A percentile compares a stretch with the other conserved stretches of the same genome.
Conservation (phyloP, 2,888 invertebrate species). For the Andricus curvator region DNA sequence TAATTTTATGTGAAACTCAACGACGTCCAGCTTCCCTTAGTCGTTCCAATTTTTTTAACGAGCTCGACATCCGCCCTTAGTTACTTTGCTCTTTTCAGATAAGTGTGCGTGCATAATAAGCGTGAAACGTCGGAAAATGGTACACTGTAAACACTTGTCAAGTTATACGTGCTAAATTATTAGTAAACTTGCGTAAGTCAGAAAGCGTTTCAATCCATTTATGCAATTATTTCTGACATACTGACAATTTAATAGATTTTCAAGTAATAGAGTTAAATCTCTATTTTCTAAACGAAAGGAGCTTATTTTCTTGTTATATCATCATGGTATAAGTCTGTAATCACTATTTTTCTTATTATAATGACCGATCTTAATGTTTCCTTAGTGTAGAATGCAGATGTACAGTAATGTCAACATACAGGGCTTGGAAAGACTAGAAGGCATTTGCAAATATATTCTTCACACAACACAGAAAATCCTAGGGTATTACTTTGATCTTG, state of each 20-base stretch:
- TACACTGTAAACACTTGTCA: slow-evolving; percentile 41
- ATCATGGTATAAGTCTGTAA: background rate
- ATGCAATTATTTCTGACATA: slow-evolving; percentile 30
- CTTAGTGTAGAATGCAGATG: too few relatives aligned
- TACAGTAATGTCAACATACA: too few relatives aligned
- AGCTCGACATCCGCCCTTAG: slow-evolving; percentile 14
- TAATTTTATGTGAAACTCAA: slow-evolving; percentile 34
- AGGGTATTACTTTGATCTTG: too few relatives aligned
- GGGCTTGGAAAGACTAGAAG: too few relatives aligned
- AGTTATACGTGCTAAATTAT: slow-evolving; percentile 19
- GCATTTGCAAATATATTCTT: too few relatives aligned
- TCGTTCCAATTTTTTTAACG: slow-evolving; percentile 23
- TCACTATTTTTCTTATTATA: too few relatives aligned
- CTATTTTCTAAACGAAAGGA: background rate
- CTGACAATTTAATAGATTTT: slow-evolving; percentile 6
- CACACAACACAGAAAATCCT: too few relatives aligned
- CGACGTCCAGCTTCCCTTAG: slow-evolving; percentile 28
- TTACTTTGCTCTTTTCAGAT: slow-evolving; percentile 16
- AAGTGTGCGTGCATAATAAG: slow-evolving; percentile 22
- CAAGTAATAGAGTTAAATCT: background rate
- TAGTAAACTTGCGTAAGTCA: slow-evolving; percentile 21
- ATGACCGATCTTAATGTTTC: too few relatives aligned
- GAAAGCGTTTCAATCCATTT: slow-evolving; percentile 30
- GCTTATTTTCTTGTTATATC: background rate
- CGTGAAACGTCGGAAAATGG: slow-evolving; percentile 32